Evolutionary conservation across 1,140 invertebrate species (phyloP), one percentile per base, ranked within the genome.

Genomic region (Calliphora vicina): DNA sequence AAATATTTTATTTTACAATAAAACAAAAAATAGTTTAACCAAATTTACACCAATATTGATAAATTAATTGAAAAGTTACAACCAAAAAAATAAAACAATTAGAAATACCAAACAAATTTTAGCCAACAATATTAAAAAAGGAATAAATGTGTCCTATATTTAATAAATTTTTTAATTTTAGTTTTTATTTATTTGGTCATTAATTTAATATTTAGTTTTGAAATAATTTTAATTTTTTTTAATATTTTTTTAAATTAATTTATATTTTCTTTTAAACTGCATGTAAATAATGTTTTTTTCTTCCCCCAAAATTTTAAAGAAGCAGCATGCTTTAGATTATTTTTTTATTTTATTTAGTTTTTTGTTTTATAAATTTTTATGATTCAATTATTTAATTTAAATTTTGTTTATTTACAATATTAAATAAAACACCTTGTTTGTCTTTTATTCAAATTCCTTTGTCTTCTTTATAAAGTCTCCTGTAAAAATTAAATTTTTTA

Each of bases 61-160:
- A 76, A 76, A 45, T 0, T 43, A 35, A 78, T 23, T 43, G 35
- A 43, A 13, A 45, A 43, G 2, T 43, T 78, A 43, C 0, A 4
- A n/a, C n/a, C n/a, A 67, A 67, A 67, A 67, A 67, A 26, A 27
- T 80, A 5, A 35, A 35, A 80, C 25, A 23, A 43, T 83, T 78
- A 61, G 26, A 42, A 78, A 50, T 80, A 67, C 43, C 50, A 80
- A 80, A 35, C 26, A 76, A 81, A 57, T 57, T 80, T 17, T 17
- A 82, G 15, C 17, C 20, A 82, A 15, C 26, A 57, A 82, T 35
- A 35, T 35, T 50, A 26, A n/a, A n/a, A 43, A 42, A 81, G 82
- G 25, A 84, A 76, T 35, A 82, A 82, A 76, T 57, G 78, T 84
- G 83, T 84, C 83, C 83, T 84, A 84, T 84, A 84, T 84, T 84